A percentile compares a stretch with the other conserved stretches of the same genome.
Evolutionary conservation across 2,113 vertebrate genomes (phyloP).

Genomic region (Eolophus roseicapilla): DNA sequence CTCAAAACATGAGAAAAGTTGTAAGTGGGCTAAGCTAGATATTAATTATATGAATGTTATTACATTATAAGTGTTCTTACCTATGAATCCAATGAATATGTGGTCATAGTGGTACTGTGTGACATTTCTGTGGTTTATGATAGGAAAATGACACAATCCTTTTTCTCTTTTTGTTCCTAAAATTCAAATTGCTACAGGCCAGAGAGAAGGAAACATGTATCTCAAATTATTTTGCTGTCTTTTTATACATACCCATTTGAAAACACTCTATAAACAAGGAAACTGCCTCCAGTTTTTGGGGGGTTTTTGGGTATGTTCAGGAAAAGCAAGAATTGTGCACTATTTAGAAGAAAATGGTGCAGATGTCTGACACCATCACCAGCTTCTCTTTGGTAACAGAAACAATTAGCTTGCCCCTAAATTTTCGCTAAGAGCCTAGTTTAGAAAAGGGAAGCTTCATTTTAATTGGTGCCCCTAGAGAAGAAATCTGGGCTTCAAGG

Average conservation of each 20-base stretch:
- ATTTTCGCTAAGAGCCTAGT: neutral
- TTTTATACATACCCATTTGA: neutral
- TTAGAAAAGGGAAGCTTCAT: neutral
- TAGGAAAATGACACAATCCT: neutral
- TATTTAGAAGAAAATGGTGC: neutral
- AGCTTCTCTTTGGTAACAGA: neutral
- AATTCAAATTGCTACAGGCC: neutral
- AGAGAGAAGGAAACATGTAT: neutral
- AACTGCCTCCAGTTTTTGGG: neutral
- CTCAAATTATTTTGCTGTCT: neutral
- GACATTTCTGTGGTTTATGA: neutral
- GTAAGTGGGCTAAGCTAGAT: neutral
- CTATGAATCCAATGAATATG: neutral
- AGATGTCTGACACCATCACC: neutral
- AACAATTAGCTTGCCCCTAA: neutral
- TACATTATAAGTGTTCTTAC: neutral
- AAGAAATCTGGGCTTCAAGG: neutral
- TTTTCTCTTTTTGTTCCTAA: neutral
- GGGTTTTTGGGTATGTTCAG: neutral
- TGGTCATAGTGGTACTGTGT: fast-evolving
- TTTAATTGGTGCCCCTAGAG: neutral
- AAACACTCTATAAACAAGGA: neutral
- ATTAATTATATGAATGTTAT: neutral
- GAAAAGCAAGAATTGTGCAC: neutral
- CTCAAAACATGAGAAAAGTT: neutral